Base-by-base conservation (phyloP, 2,113 vertebrate species). In the Dasyprocta punctata region DNA sequence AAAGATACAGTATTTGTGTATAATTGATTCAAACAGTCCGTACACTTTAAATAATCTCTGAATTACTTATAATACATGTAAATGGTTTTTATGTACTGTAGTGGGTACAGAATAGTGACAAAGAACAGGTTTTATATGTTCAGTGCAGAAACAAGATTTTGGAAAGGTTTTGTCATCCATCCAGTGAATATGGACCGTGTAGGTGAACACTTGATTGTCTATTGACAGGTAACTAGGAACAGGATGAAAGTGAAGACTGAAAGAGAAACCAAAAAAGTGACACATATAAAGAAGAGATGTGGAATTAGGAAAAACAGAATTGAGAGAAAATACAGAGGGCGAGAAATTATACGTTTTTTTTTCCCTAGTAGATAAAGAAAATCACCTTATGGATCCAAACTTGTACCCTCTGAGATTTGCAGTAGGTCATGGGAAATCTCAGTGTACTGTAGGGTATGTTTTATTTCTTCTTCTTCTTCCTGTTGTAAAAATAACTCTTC, bases 381-480 rank as follows among this genome's bases (percentile, higher is more conserved):
- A 94, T 84, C 85, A 38, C 73, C 69, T 87, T 94, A 44, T 19
- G 41, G 24, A 73, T 91, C 7, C 26, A 91, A 61, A 94, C 47
- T 33, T 36, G 20, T 19, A 92, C 67, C 78, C 80, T 86, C 67
- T 67, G 85, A 83, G 86, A 90, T 97, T 97, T 90, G 49, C 61
- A 85, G 12, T 61, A 47, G 38, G 49, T 90, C 65, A 30, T 78
- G n/a, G 65, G 33, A 61, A 80, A 49, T 92, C 71, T 91, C 16
- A 0, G 8, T 86, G 56, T 36, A 95, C 85, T 94, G 28, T 26
- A 56, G 33, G 33, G 17, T 16, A 49, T 82, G 77, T 77, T 97
- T 96, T 91, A 94, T 97, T 97, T 97, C 88, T 87, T 96, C 97
- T 87, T 96, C 97, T 96, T 95, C 82, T 97, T 97, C 90, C 95